Evolutionary conservation across 1,140 invertebrate genomes (phyloP).

Genomic region (Lineus longissimus): DNA sequence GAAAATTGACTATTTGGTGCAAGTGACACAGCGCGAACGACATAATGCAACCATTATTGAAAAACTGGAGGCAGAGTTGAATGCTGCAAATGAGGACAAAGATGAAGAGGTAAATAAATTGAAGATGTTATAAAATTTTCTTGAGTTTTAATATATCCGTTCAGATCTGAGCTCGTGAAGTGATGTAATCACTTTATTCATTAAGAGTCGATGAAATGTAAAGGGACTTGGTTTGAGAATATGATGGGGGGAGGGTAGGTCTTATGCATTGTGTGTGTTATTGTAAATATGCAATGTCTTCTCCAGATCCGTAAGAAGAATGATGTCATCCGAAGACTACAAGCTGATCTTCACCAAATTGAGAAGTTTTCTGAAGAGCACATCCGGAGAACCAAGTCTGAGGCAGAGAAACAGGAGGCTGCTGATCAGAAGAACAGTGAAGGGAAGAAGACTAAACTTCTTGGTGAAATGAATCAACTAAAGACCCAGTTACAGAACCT

Average conservation of each 20-base stretch:
- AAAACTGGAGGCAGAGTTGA: conserved; percentile 44
- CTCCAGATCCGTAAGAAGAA: conserved; percentile 50
- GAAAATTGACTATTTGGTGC: conserved; percentile 39
- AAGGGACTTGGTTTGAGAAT: too few species aligned
- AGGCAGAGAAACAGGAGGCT: conserved; percentile 48
- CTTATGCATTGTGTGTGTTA: too few species aligned
- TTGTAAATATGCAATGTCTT: too few species aligned
- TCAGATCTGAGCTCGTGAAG: too few species aligned
- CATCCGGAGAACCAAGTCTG: conserved; percentile 39
- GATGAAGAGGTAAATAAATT: conserved; percentile 41
- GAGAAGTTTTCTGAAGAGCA: conserved; percentile 51
- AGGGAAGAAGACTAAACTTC: conserved; percentile 41
- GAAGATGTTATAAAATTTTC: neutral
- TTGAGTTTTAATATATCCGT: too few species aligned
- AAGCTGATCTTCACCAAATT: conserved; percentile 48
- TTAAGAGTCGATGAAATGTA: too few species aligned
- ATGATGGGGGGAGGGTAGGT: too few species aligned
- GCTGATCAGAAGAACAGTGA: conserved; percentile 50
- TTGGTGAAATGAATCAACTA: conserved; percentile 38
- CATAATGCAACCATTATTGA: conserved; percentile 46
- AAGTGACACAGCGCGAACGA: conserved; percentile 41
- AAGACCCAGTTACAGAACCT: conserved; percentile 41
- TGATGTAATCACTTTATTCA: too few species aligned
- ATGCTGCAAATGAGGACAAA: conserved; percentile 44
- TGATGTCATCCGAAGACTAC: conserved; percentile 45